phyloP scores from a whole-genome alignment of 2,113 vertebrate species.

The Lontra canadensis region DNA sequence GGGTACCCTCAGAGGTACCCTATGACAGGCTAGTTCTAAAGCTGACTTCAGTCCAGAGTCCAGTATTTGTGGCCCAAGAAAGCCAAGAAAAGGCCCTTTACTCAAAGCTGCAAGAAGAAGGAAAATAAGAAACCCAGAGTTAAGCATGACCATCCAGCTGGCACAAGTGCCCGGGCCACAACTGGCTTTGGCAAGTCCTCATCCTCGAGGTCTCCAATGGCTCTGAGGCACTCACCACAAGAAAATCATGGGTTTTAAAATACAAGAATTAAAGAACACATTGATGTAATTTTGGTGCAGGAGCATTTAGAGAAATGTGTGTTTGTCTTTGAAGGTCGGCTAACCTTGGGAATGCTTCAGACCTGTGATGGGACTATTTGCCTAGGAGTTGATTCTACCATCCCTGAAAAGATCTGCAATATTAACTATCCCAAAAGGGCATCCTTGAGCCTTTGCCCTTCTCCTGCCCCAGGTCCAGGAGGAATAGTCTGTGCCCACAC shows the following conservation, averaged over 20 bases:
- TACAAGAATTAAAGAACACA: conserved; percentile 81
- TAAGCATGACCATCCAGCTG: conserved; percentile 66
- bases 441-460: background rate
- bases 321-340: conserved; percentile 66
- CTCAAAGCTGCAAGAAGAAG: conserved; percentile 66
- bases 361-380: conserved; percentile 41
- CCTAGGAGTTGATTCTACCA: background rate
- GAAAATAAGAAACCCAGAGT: conserved; percentile 62
- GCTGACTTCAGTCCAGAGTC: conserved; percentile 13
- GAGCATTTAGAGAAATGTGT: conserved; percentile 72
- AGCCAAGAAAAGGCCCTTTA: conserved; percentile 55
- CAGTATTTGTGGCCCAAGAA: background rate
- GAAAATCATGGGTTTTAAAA: conserved; percentile 85
- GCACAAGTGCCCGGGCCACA: conserved; percentile 73
- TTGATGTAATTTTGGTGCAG: conserved; percentile 80
- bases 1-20: background rate
- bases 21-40: background rate
- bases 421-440: background rate
- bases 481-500: background rate
- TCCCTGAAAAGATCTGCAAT: background rate
- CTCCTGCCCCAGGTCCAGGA: background rate
- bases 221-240: conserved; percentile 78
- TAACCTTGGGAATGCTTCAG: conserved; percentile 66
- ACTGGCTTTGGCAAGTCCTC: conserved; percentile 78
- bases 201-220: conserved; percentile 72